Evolutionary conservation across 2,113 vertebrate species (phyloP), one percentile per base, ranked within the genome.

Genomic region (Empidonax alnorum): DNA sequence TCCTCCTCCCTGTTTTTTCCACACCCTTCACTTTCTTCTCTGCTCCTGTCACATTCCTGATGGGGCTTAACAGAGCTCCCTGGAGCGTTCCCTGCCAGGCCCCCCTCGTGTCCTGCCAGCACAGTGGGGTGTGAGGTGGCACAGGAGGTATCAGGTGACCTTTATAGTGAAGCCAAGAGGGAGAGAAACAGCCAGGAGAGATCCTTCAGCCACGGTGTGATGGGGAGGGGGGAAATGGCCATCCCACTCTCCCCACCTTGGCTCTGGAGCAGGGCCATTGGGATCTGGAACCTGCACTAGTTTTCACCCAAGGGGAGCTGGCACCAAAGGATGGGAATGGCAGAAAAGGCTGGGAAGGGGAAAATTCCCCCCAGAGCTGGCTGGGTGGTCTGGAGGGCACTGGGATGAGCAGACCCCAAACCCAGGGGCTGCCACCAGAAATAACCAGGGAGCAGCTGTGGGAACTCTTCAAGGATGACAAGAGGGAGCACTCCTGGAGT

Each of bases 1-100:
- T 87, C 81, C 92, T 94, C 92, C 92, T 96, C 93, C 90, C 52
- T 95, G 18, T 22, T 95, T 76, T 44, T 74, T 96, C 92, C 93
- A 90, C 90, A 81, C 92, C 93, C 90, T 96, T 28, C 0, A 4
- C 85, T 96, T 96, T 90, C 88, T 94, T 92, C 90, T 81, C 12
- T 0, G 17, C 65, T 95, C 68, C 83, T 0, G 1, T 89, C 90
- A 68, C 69, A 75, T 73, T 94, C 86, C 76, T 89, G 8, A 84
- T 76, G 65, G 52, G 76, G 28, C 52, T 74, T 55, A 52, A 52
- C 67, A 55, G n/a, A n/a, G 44, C 52, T 84, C 33, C 46, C 25
- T 52, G 50, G 49, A 50, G 49, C 25, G 6, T 50, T 50, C 25
- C 49, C 49, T 50, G 49, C 25, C 49, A 50, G 49, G 2, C 49